Evolutionary conservation across 2,113 vertebrate species (phyloP), one percentile per base, ranked within the genome.

Genomic region (Anguilla japonica): DNA sequence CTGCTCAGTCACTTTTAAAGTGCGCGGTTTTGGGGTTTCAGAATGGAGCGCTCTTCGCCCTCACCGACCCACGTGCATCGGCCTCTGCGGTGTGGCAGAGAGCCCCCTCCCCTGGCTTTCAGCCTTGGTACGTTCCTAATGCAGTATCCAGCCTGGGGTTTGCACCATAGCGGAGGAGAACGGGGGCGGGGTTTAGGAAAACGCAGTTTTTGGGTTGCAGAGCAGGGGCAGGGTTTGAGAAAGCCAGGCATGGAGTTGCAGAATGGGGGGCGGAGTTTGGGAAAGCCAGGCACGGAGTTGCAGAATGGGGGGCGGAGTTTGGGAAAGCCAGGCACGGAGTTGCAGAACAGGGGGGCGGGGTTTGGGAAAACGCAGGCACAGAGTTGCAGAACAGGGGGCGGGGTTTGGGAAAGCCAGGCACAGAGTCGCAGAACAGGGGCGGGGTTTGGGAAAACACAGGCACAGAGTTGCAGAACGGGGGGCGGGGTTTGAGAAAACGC

Each of bases 111-210:
- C 75, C 26, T 26, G 60, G 1, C 41, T 85, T 34, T 53, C 22
- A 85, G 71, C n/a, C 84, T 29, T 53, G 29, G 56, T 85, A 57
- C 75, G 43, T 85, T 43, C 71, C 79, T 86, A 81, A 81, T 60
- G 34, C 22, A 53, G 78, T 86, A 13, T 81, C 67, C 75, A 39
- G 56, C 53, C 29, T 5, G 5, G 43, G 29, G 75, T 18, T 22
- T 85, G 67, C 63, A 26, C 41, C 29, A 18, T 29, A 16, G 40
- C 20, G 29, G 29, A 34, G 14, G 46, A 26, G 46, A 26, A 18
- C 29, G 53, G 34, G 56, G 71, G 22, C 26, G 50, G 50, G n/a
- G 22, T 5, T 57, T 14, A 3, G 56, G 56, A 8, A 46, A 34
- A 34, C 34, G 13, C 9, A 43, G 43, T 39, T 84, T 40, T 46